Evolutionary conservation across 2,888 invertebrate genomes (phyloP).

Genomic region (Gisinianus flammeolus): DNA sequence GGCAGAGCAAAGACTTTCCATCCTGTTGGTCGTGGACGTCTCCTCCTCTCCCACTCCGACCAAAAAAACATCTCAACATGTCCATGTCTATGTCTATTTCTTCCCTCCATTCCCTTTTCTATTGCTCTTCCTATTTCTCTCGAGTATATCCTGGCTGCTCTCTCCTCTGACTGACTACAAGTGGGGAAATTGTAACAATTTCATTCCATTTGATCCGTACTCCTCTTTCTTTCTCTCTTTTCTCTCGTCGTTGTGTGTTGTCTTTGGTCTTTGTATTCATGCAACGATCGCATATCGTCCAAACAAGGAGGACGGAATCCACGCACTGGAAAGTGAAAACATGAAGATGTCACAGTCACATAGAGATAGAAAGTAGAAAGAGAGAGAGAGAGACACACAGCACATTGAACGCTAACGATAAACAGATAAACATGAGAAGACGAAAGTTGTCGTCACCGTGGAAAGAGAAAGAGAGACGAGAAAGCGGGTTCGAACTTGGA

Average conservation of each 20-base stretch:
- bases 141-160: background rate
- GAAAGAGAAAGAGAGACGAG: background rate
- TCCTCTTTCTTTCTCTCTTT: background rate
- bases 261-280: background rate
- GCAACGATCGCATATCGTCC: background rate
- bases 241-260: background rate
- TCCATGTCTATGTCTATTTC: background rate
- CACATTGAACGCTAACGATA: background rate
- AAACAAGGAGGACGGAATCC: background rate
- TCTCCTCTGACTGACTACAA: background rate
- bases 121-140: background rate
- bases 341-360: too few relatives aligned
- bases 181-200: background rate
- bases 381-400: too few relatives aligned
- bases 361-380: too few relatives aligned
- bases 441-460: background rate
- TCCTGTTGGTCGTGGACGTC: too few relatives aligned
- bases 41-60: background rate
- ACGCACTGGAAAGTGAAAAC: too few relatives aligned
- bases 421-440: background rate
- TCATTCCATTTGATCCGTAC: background rate
- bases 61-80: background rate
- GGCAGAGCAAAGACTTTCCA: slow-evolving; percentile 6
- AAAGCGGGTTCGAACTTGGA: background rate
- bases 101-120: background rate